Evolutionary conservation across 1,140 invertebrate genomes (phyloP).

Genomic region (Magallana angulata): DNA sequence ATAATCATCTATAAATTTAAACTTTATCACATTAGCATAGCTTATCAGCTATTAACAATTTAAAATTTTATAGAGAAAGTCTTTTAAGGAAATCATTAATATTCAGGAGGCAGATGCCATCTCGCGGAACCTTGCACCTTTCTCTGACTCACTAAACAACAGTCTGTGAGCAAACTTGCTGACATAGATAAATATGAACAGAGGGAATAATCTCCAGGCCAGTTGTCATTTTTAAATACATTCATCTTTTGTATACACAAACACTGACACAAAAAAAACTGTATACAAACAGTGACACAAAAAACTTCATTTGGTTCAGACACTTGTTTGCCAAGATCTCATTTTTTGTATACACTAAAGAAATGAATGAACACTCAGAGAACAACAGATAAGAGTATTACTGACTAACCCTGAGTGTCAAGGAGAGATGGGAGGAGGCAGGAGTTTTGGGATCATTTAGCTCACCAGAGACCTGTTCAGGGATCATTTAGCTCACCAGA

Average conservation of each 20-base stretch:
- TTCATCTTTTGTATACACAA: neutral
- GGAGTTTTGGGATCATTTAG: neutral
- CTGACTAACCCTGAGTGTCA: neutral
- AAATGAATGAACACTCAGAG: neutral
- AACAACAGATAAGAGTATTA: neutral
- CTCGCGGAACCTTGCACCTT: neutral
- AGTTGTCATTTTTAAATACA: neutral
- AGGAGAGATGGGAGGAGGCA: neutral
- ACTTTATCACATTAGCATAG: constrained; percentile 15
- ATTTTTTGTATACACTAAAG: neutral
- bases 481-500: neutral
- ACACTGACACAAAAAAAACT: neutral
- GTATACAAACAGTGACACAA: neutral
- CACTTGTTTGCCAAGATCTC: neutral
- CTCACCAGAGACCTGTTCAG: neutral
- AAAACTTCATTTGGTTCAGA: neutral
- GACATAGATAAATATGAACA: neutral
- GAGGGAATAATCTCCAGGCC: neutral
- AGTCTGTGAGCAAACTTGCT: neutral
- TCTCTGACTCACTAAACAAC: neutral
- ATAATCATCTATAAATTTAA: constrained; percentile 20
- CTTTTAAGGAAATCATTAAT: constrained; percentile 13
- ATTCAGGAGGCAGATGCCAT: neutral
- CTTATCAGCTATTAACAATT: constrained; percentile 14
- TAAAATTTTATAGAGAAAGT: constrained; percentile 8